phyloP scores from a whole-genome alignment of 2,888 invertebrate species.

The Drosophila greeni region DNA sequence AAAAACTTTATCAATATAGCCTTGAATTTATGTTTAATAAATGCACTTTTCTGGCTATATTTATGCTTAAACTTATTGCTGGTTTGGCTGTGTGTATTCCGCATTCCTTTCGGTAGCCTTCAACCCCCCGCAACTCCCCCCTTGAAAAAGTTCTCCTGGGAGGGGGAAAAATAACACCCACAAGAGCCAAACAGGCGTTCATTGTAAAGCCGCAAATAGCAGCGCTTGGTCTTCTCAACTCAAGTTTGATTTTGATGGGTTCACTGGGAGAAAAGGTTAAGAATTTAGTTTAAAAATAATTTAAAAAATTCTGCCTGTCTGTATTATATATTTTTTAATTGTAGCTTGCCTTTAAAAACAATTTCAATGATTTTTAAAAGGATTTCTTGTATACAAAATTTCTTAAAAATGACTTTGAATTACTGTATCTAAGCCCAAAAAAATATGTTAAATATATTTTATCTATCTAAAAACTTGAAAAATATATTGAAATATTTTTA shows the following conservation, averaged over 20 bases:
- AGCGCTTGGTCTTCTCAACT: constrained; percentile 23
- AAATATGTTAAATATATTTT: too few relatives aligned
- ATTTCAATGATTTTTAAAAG: too few relatives aligned
- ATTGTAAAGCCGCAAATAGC: constrained; percentile 38
- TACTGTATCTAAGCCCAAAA: too few relatives aligned
- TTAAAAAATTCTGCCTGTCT: rapidly evolving
- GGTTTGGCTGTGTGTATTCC: constrained; percentile 35
- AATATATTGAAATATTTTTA: too few relatives aligned
- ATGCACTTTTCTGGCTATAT: constrained; percentile 36
- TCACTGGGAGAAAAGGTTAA: constrained; percentile 14
- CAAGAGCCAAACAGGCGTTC: constrained; percentile 36
- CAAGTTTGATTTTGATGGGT: constrained; percentile 31
- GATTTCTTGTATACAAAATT: too few relatives aligned
- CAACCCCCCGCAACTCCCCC: constrained; percentile 11
- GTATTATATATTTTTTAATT: background rate
- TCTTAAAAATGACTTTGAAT: background rate
- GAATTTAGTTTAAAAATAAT: background rate
- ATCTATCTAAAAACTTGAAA: too few relatives aligned
- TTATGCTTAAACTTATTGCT: constrained; percentile 1
- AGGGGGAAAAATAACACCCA: constrained; percentile 30
- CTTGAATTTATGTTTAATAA: constrained; percentile 71
- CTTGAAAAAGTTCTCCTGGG: background rate
- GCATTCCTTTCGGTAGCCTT: constrained; percentile 60
- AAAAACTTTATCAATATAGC: constrained; percentile 50
- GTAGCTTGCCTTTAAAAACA: too few relatives aligned